Evolutionary conservation across 2,888 invertebrate genomes (phyloP).

Genomic region (Lasioglossum oenotherae): DNA sequence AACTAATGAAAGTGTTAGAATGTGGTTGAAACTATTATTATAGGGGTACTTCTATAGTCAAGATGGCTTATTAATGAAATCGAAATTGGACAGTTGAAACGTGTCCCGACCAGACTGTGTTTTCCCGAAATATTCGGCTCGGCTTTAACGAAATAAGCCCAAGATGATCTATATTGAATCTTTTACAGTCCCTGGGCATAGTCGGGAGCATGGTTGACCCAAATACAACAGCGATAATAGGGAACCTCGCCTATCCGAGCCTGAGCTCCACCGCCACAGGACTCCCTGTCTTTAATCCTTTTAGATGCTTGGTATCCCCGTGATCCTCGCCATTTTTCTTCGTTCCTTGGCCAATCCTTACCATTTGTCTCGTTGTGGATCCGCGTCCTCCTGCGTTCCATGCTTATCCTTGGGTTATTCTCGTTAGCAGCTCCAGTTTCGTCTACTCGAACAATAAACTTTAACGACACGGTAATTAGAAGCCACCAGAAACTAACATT

Average conservation of each 20-base stretch:
- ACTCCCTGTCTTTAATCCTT: constrained; percentile 52
- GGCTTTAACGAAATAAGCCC: background rate
- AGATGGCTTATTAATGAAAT: background rate
- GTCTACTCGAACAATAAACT: background rate
- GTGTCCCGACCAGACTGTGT: background rate
- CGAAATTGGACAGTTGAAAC: background rate
- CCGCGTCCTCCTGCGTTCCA: background rate
- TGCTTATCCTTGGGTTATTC: constrained; percentile 16
- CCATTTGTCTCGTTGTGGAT: constrained; percentile 25
- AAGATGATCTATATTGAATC: background rate
- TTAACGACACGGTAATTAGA: constrained; percentile 4
- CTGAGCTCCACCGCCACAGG: constrained; percentile 14
- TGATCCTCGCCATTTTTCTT: constrained; percentile 48
- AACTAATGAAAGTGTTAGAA: background rate
- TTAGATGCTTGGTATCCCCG: constrained; percentile 30
- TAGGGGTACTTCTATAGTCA: background rate
- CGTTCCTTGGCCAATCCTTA: constrained; percentile 25
- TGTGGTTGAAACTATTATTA: background rate
- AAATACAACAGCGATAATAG: constrained; percentile 52
- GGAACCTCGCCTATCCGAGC: constrained; percentile 24
- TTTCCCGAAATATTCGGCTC: background rate
- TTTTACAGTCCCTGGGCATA: background rate
- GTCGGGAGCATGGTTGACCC: constrained; percentile 46
- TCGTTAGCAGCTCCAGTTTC: constrained; percentile 11
- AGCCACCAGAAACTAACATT: background rate